phyloP scores from a whole-genome alignment of 1,140 invertebrate genomes.

The Papilio glaucus region DNA sequence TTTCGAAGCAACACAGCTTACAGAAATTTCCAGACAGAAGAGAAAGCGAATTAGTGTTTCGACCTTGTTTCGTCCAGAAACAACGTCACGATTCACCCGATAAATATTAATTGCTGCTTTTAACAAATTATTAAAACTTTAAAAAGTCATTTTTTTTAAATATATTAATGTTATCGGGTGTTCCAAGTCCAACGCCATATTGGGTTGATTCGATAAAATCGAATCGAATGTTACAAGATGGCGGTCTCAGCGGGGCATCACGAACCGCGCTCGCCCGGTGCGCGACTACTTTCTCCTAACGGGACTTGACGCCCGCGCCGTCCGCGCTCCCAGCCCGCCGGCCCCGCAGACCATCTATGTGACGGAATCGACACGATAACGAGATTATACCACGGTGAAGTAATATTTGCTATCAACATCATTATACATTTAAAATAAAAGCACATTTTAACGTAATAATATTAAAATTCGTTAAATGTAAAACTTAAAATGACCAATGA shows the following conservation, averaged over 20 bases:
- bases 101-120: not conserved
- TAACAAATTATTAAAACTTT: not conserved
- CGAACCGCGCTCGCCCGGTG: slow-evolving; percentile 64
- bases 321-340: slow-evolving; percentile 48
- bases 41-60: slow-evolving; percentile 52
- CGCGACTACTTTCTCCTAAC: slow-evolving; percentile 82
- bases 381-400: slow-evolving; percentile 62
- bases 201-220: slow-evolving; percentile 54
- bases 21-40: slow-evolving; percentile 54
- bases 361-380: slow-evolving; percentile 66
- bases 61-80: not conserved
- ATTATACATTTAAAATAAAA: not conserved
- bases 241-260: slow-evolving; percentile 57
- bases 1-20: slow-evolving; percentile 30
- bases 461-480: too few species aligned
- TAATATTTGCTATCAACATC: slow-evolving; percentile 48
- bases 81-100: not conserved
- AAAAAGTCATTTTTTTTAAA: not conserved
- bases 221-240: slow-evolving; percentile 51
- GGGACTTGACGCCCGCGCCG: slow-evolving; percentile 57
- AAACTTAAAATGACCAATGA: too few species aligned
- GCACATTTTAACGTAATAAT: too few species aligned
- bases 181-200: slow-evolving; percentile 44
- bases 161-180: slow-evolving; percentile 35
- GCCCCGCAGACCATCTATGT: slow-evolving; percentile 56